Evolutionary conservation across 2,888 invertebrate species (phyloP).

Genomic region (Isoperla grammatica): DNA sequence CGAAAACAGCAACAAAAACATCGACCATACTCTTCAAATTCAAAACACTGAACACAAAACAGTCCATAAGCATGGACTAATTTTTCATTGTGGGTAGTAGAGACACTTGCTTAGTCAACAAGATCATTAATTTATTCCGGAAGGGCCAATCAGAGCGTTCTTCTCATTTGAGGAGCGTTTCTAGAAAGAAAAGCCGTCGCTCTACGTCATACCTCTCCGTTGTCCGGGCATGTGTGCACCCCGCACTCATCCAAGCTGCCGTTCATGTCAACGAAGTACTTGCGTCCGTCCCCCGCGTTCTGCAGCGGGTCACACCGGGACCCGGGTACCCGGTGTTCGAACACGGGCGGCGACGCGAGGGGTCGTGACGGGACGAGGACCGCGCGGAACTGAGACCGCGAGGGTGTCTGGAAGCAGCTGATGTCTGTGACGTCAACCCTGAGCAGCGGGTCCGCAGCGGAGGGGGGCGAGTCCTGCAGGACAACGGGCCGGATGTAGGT

Average conservation of each 20-base stretch:
- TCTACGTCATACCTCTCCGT: conserved; percentile 7
- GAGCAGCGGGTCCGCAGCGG: not conserved
- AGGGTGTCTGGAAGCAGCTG: conserved; percentile 39
- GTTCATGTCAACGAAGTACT: conserved; percentile 13
- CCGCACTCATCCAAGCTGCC: conserved; percentile 5
- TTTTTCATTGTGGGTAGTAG: no score
- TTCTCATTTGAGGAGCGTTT: no score
- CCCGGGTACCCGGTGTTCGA: conserved; percentile 36
- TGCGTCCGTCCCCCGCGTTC: not conserved
- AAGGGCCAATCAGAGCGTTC: no score
- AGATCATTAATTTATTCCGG: no score
- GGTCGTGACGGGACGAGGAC: conserved; percentile 43
- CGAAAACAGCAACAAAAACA: no score
- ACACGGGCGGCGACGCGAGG: conserved; percentile 40
- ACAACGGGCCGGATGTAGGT: not conserved
- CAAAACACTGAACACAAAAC: no score
- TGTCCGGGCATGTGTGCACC: not conserved
- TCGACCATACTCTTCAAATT: no score
- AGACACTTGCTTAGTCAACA: no score
- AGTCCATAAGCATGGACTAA: no score
- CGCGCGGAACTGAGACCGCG: conserved; percentile 40
- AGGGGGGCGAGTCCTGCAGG: not conserved
- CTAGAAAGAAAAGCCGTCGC: no score
- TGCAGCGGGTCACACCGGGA: not conserved
- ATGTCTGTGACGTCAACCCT: conserved; percentile 33